A percentile compares a stretch with the other conserved stretches of the same genome.
These are phyloP conservation scores for Cephalotes varians DNA, from an alignment of 2,888 invertebrate species.

Conservation along the genomic window DNA sequence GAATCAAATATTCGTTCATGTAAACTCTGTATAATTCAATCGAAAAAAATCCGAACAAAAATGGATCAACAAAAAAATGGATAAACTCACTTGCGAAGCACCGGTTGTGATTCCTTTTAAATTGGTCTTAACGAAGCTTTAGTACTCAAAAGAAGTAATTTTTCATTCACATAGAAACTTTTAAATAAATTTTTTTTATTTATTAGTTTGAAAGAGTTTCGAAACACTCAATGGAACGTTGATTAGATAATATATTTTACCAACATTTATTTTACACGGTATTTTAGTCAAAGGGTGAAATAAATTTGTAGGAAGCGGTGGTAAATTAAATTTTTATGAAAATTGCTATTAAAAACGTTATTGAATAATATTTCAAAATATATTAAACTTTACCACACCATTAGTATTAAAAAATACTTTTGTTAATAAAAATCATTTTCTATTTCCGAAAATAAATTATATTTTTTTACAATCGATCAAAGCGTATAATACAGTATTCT, in stretches of 20 bases:
- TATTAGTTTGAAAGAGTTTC: not conserved
- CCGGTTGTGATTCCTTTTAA: slow-evolving; percentile 22
- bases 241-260: slow-evolving; percentile 28
- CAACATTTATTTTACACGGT: not conserved
- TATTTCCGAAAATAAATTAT: not conserved
- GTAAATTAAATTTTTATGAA: not conserved
- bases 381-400: not conserved
- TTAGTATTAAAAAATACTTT: not conserved
- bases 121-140: slow-evolving; percentile 35
- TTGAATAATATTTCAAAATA: not conserved
- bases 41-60: slow-evolving; percentile 14
- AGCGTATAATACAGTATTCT: not conserved
- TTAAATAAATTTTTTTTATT: slow-evolving; percentile 7
- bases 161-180: slow-evolving; percentile 20
- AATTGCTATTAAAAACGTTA: not conserved
- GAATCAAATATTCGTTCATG: slow-evolving; percentile 24
- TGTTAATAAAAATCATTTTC: not conserved
- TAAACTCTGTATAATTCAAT: slow-evolving; percentile 1
- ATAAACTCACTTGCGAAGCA: slow-evolving; percentile 16
- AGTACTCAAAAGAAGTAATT: slow-evolving; percentile 14
- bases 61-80: not conserved
- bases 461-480: not conserved
- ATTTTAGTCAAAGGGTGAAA: slow-evolving; percentile 10
- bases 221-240: slow-evolving; percentile 16
- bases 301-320: not conserved